A percentile compares a stretch with the other conserved stretches of the same genome.
Conservation (phyloP, 2,113 vertebrate species). For the Microcebus lehilahytsara region DNA sequence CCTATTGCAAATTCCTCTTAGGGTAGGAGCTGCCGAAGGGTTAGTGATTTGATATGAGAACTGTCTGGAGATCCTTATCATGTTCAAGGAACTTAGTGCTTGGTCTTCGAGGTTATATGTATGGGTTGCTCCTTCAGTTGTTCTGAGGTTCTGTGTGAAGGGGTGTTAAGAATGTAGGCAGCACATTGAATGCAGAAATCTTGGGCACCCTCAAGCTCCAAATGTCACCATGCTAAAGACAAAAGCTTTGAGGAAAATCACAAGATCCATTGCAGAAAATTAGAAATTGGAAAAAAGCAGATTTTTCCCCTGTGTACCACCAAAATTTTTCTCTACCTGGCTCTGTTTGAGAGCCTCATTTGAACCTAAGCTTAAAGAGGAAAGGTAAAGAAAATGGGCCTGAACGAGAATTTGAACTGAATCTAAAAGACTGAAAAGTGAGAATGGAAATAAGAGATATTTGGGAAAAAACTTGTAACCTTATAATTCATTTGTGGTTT, state of each 20-base stretch:
- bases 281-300: not conserved
- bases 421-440: not conserved
- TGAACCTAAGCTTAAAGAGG: not conserved
- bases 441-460: not conserved
- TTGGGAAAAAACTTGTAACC: not conserved
- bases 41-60: not conserved
- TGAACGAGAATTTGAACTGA: not conserved
- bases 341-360: not conserved
- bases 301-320: not conserved
- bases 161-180: not conserved
- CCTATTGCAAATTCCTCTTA: not conserved
- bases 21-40: not conserved
- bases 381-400: not conserved
- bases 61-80: not conserved
- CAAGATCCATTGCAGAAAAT: not conserved
- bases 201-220: not conserved
- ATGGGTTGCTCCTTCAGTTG: not conserved
- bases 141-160: not conserved
- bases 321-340: not conserved
- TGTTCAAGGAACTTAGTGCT: not conserved
- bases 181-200: not conserved
- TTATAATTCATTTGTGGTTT: not conserved
- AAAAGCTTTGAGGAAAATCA: not conserved
- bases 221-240: not conserved
- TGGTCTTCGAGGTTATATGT: not conserved